These are phyloP conservation scores for Oryzias melastigma DNA, from an alignment of 2,113 vertebrate species.

Conservation along the genomic window DNA sequence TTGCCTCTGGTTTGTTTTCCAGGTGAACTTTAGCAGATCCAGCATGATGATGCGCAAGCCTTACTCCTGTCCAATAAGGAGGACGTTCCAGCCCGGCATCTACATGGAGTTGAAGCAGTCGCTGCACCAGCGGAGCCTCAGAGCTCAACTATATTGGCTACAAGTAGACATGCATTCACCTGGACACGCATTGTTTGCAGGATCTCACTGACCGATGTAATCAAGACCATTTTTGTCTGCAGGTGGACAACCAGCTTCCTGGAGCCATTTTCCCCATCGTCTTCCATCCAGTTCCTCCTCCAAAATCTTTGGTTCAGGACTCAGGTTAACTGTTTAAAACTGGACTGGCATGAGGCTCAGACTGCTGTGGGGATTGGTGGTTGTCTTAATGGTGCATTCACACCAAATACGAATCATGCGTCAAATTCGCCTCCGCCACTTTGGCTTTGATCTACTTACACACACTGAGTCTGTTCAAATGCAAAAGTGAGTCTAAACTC, in stretches of 20 bases:
- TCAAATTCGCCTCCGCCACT: too few relatives aligned
- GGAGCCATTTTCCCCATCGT: slow-evolving; percentile 93
- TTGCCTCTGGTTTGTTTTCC: slow-evolving; percentile 11
- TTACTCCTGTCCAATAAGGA: slow-evolving; percentile 79
- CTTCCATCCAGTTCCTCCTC: slow-evolving; percentile 95
- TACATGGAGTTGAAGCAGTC: slow-evolving; percentile 93
- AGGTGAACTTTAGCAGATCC: slow-evolving; percentile 87
- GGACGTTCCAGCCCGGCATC: slow-evolving; percentile 92
- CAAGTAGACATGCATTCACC: slow-evolving; percentile 79
- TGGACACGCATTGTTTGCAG: not conserved
- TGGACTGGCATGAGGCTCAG: too few relatives aligned
- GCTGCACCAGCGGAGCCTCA: slow-evolving; percentile 87
- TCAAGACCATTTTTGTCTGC: rapidly evolving
- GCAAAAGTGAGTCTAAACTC: too few relatives aligned
- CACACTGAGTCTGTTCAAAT: too few relatives aligned
- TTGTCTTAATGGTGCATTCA: too few relatives aligned
- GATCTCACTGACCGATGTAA: not conserved
- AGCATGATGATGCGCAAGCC: slow-evolving; percentile 91
- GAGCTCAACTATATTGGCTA: slow-evolving; percentile 91
- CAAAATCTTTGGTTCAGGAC: slow-evolving; percentile 93
- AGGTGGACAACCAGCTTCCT: slow-evolving; percentile 95
- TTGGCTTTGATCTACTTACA: too few relatives aligned
- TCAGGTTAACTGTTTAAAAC: slow-evolving; percentile 79
- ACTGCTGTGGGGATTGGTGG: too few relatives aligned
- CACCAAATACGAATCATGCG: too few relatives aligned